These are phyloP conservation scores for Zootoca vivipara DNA, from an alignment of 2,113 vertebrate genomes.

Conservation along the genomic window DNA sequence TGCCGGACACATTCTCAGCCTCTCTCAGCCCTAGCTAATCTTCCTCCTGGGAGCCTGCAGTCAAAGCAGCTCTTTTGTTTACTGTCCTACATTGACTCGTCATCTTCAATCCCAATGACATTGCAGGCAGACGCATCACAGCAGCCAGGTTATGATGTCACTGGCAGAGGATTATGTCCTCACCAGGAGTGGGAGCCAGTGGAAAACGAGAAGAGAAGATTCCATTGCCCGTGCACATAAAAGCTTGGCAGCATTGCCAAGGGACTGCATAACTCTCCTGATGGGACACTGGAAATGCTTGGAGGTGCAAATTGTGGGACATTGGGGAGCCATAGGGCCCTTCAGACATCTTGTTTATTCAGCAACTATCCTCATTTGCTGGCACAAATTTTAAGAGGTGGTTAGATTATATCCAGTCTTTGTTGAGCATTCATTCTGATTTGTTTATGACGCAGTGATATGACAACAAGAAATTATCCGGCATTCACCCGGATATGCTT, in stretches of 20 bases:
- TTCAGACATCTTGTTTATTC: too few relatives aligned
- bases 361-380: too few relatives aligned
- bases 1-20: conserved; percentile 6
- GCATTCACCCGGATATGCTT: too few relatives aligned
- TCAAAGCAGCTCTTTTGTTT: conserved; percentile 16
- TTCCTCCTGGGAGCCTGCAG: conserved; percentile 6
- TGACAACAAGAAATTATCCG: too few relatives aligned
- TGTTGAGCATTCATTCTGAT: too few relatives aligned
- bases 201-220: neutral
- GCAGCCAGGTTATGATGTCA: neutral
- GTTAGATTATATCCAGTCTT: too few relatives aligned
- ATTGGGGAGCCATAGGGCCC: neutral
- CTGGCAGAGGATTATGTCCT: neutral
- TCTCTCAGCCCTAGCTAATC: conserved; percentile 8
- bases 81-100: neutral
- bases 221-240: neutral
- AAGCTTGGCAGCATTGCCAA: neutral
- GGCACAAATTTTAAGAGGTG: too few relatives aligned
- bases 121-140: neutral
- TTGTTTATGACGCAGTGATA: too few relatives aligned
- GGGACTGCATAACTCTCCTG: neutral
- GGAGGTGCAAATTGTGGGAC: neutral
- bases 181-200: neutral
- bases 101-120: neutral
- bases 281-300: neutral